Conservation (phyloP, 2,113 vertebrate genomes). For the Peromyscus polionotus region DNA sequence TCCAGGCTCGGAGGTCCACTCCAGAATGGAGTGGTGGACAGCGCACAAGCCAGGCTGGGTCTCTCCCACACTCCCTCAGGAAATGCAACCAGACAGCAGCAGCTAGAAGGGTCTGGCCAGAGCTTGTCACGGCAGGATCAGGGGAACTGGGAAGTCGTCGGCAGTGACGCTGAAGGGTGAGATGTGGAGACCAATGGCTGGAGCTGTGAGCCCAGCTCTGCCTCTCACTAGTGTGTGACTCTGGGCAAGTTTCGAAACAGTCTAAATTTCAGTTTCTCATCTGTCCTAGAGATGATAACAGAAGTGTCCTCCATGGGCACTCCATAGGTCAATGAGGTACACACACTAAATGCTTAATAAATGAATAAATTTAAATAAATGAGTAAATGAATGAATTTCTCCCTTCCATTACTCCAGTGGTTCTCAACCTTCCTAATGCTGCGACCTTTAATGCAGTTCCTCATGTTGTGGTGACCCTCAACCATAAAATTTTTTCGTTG, state of each 20-base stretch:
- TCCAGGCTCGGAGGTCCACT: not conserved
- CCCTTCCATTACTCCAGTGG: not conserved
- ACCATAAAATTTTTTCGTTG: not conserved
- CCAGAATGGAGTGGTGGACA: not conserved
- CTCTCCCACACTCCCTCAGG: not conserved
- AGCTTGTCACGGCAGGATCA: not conserved
- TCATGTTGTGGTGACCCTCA: not conserved
- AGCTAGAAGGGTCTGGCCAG: not conserved
- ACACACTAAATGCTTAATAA: not conserved
- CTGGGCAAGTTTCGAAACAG: not conserved
- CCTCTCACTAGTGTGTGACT: not conserved
- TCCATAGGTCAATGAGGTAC: not conserved
- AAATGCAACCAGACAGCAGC: not conserved
- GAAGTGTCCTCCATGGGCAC: not conserved
- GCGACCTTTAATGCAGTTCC: not conserved
- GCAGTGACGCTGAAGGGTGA: accelerated
- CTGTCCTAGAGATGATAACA: not conserved
- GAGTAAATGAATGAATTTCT: not conserved
- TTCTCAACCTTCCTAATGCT: not conserved
- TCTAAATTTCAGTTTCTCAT: not conserved
- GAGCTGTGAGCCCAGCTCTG: not conserved
- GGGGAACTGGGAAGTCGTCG: not conserved
- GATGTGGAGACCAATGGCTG: not conserved
- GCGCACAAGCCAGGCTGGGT: not conserved
- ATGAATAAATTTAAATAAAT: not conserved